These are phyloP conservation scores for Aleiodes sp. DNA, from an alignment of 1,140 invertebrate genomes.

Conservation along the genomic window DNA sequence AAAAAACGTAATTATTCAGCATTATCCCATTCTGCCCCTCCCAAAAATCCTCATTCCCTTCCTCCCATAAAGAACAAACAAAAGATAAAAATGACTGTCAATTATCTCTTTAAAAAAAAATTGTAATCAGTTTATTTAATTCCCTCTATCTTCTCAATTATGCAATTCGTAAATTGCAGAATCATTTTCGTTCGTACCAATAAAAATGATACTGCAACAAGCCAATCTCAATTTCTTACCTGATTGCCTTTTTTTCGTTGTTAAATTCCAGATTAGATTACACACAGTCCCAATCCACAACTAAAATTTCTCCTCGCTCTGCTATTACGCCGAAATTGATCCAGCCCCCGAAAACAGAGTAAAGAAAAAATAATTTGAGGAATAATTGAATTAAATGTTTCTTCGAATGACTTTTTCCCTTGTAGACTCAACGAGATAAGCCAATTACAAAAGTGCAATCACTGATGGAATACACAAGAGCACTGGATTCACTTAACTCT, in stretches of 20 bases:
- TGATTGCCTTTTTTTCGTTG: constrained; percentile 43
- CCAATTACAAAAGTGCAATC: constrained; percentile 10
- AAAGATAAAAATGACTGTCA: too few species aligned
- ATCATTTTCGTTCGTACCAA: background rate
- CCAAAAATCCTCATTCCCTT: too few species aligned
- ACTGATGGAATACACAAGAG: background rate
- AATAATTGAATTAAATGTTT: too few species aligned
- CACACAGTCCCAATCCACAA: constrained; percentile 23
- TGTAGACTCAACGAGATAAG: constrained; percentile 7
- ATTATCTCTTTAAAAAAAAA: too few species aligned
- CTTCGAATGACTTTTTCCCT: constrained; percentile 15
- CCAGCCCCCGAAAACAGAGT: background rate
- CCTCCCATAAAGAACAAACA: too few species aligned
- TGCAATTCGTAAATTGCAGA: too few species aligned
- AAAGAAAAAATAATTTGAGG: background rate
- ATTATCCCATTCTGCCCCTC: too few species aligned
- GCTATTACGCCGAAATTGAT: constrained; percentile 8
- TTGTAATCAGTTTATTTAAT: too few species aligned
- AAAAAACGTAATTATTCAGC: too few species aligned
- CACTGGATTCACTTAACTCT: background rate
- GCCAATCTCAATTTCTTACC: constrained; percentile 46
- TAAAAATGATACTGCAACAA: background rate
- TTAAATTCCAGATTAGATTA: constrained; percentile 53
- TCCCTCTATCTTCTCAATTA: too few species aligned
- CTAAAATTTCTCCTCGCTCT: background rate